These are phyloP conservation scores for Ciconia maguari DNA, from an alignment of 2,113 vertebrate species.

Conservation along the genomic window DNA sequence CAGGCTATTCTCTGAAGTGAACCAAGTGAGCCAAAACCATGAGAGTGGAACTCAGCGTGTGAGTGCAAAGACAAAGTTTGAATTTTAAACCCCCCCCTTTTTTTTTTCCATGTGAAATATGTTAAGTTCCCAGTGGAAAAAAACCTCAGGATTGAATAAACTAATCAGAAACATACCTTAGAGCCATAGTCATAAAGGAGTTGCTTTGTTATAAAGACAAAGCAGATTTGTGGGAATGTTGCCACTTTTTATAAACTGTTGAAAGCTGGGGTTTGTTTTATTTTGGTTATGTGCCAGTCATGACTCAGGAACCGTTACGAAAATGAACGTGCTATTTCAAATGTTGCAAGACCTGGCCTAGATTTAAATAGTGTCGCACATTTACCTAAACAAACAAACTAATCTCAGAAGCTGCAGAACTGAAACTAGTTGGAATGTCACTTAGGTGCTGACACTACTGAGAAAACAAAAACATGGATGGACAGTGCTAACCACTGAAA, in stretches of 20 bases:
- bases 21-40: background rate
- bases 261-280: background rate
- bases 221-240: constrained; percentile 24
- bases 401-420: background rate
- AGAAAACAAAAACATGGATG: background rate
- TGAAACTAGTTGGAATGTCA: background rate
- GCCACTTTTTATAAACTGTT: background rate
- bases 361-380: background rate
- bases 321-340: background rate
- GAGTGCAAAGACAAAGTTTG: background rate
- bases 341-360: background rate
- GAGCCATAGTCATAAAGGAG: background rate
- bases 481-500: background rate
- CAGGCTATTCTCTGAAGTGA: background rate
- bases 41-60: background rate
- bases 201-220: constrained; percentile 22
- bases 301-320: background rate
- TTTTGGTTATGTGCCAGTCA: background rate
- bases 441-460: background rate
- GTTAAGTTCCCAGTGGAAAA: background rate
- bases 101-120: background rate
- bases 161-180: constrained; percentile 17
- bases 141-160: background rate
- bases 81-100: background rate
- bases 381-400: constrained; percentile 8